A percentile compares a stretch with the other conserved stretches of the same genome.
Evolutionary conservation across 2,113 vertebrate species (phyloP).

Genomic region (Tenebrosternarchus preto): DNA sequence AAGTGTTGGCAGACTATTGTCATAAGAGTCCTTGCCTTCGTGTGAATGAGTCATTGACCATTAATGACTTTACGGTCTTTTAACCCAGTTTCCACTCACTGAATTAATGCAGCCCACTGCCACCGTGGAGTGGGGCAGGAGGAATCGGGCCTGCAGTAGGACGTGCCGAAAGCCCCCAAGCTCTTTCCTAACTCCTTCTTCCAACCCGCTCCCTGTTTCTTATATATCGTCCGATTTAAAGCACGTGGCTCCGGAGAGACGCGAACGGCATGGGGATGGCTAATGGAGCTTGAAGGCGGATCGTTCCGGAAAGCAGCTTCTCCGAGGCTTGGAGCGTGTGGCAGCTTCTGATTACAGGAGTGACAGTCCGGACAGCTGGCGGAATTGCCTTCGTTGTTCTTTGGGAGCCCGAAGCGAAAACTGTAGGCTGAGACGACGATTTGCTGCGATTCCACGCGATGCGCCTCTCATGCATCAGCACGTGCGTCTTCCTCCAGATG

Average conservation of each 20-base stretch:
- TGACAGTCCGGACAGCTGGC: slow-evolving; percentile 65
- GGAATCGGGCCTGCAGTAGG: slow-evolving; percentile 41
- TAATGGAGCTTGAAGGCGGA: slow-evolving; percentile 73
- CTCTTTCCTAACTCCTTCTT: not conserved
- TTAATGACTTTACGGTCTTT: slow-evolving; percentile 63
- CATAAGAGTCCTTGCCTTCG: slow-evolving; percentile 54
- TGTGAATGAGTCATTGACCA: slow-evolving; percentile 59
- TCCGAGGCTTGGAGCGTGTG: slow-evolving; percentile 58
- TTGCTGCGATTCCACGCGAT: slow-evolving; percentile 20
- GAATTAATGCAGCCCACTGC: slow-evolving; percentile 61
- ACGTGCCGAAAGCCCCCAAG: slow-evolving; percentile 53
- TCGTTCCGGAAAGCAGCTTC: slow-evolving; percentile 62
- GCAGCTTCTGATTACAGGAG: slow-evolving; percentile 67
- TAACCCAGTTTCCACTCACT: slow-evolving; percentile 60
- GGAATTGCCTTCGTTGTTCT: slow-evolving; percentile 62
- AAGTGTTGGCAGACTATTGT: slow-evolving; percentile 60
- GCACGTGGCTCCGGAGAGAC: slow-evolving; percentile 54
- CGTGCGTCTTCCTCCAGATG: slow-evolving; percentile 57
- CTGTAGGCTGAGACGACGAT: slow-evolving; percentile 50
- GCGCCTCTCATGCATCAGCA: slow-evolving; percentile 22
- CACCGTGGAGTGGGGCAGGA: slow-evolving; percentile 42
- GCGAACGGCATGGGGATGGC: slow-evolving; percentile 35
- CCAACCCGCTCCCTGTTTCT: slow-evolving; percentile 42
- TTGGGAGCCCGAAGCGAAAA: slow-evolving; percentile 54
- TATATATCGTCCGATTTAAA: slow-evolving; percentile 59